A percentile compares a stretch with the other conserved stretches of the same genome.
Conservation (phyloP, 1,140 invertebrate genomes). For the Ceratosolen solmsi region DNA sequence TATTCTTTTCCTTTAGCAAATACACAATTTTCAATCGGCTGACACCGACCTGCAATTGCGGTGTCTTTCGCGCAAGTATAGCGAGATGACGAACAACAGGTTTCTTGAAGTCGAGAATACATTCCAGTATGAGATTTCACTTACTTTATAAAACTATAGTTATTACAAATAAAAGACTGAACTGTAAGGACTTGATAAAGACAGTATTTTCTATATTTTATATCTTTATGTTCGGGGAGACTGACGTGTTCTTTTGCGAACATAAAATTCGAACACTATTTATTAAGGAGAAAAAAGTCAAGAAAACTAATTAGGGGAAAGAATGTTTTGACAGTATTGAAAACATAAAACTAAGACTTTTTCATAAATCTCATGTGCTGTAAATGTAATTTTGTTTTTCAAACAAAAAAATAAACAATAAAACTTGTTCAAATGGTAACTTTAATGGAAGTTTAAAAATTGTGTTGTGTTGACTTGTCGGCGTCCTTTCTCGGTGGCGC, state of each 20-base stretch:
- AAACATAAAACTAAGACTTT: slow-evolving; percentile 15
- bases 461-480: slow-evolving; percentile 67
- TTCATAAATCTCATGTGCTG: slow-evolving; percentile 16
- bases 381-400: slow-evolving; percentile 23
- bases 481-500: slow-evolving; percentile 62
- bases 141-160: slow-evolving; percentile 35
- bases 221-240: slow-evolving; percentile 15
- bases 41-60: background rate
- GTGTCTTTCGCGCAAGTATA: slow-evolving; percentile 11
- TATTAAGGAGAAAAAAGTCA: slow-evolving; percentile 32
- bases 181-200: slow-evolving; percentile 25
- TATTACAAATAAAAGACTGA: slow-evolving; percentile 22
- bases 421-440: slow-evolving; percentile 52
- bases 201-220: slow-evolving; percentile 25
- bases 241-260: background rate
- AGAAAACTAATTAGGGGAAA: slow-evolving; percentile 22
- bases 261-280: slow-evolving; percentile 22
- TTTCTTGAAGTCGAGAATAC: slow-evolving; percentile 20
- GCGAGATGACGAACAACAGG: slow-evolving; percentile 15
- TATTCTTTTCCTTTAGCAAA: slow-evolving; percentile 59
- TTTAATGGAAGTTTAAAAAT: slow-evolving; percentile 68
- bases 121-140: background rate
- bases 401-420: slow-evolving; percentile 33
- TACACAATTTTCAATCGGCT: slow-evolving; percentile 36
- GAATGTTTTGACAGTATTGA: background rate